Evolutionary conservation across 2,797 vertebrate species (phyloP).

Genomic region (Schizopygopsis malacanthus): DNA sequence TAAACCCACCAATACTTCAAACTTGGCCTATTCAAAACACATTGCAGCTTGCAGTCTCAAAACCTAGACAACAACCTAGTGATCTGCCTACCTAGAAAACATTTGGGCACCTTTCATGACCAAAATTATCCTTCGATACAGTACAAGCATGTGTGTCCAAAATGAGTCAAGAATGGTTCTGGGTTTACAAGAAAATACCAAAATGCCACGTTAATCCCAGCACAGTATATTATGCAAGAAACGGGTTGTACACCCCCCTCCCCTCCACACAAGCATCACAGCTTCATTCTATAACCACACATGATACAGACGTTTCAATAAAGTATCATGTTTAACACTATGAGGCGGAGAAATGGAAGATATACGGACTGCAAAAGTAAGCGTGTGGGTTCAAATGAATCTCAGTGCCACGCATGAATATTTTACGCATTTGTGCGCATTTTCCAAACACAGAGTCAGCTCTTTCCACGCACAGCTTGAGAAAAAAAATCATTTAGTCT

Average conservation of each 20-base stretch:
- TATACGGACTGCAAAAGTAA: neutral
- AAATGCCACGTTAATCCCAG: conserved; percentile 73
- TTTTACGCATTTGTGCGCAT: conserved; percentile 54
- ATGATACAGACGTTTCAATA: conserved; percentile 21
- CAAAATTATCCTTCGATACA: neutral
- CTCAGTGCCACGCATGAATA: conserved; percentile 28
- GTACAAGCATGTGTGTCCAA: neutral
- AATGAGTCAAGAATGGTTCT: neutral
- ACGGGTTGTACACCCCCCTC: conserved; percentile 70
- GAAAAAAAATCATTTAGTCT: neutral
- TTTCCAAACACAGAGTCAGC: conserved; percentile 46
- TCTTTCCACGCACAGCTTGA: conserved; percentile 31
- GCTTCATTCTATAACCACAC: conserved; percentile 32
- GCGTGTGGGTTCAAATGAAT: conserved; percentile 8
- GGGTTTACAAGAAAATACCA: conserved; percentile 20
- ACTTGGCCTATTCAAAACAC: conserved; percentile 59
- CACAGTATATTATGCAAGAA: conserved; percentile 79
- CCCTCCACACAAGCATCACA: neutral
- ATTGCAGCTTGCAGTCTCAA: neutral
- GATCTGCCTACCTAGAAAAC: neutral
- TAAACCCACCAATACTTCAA: conserved; percentile 23
- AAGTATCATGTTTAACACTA: conserved; percentile 29
- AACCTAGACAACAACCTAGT: neutral
- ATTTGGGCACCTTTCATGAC: neutral
- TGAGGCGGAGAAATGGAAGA: neutral